phyloP scores from a whole-genome alignment of 2,888 invertebrate species.

The Lepeophtheirus nordmannii region DNA sequence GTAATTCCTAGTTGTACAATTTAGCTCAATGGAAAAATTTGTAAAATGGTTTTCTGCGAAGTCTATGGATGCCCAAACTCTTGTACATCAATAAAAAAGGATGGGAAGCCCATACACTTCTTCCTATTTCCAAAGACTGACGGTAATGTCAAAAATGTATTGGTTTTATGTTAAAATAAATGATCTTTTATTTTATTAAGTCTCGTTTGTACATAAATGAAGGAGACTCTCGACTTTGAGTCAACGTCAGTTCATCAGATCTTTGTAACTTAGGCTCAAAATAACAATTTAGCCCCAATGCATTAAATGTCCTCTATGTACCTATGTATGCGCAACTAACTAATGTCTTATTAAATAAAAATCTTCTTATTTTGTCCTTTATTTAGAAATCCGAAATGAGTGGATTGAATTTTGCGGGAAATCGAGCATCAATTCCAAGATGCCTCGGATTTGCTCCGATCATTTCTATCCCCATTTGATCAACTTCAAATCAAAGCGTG shows the following conservation, averaged over 20 bases:
- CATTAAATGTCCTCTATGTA: neutral
- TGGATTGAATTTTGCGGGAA: constrained; percentile 2
- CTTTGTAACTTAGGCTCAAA: neutral
- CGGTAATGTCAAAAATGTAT: neutral
- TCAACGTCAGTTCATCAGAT: neutral
- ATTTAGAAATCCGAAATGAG: neutral
- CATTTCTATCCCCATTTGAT: constrained; percentile 1
- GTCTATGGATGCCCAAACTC: neutral
- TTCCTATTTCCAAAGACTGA: neutral
- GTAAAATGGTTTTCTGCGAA: neutral
- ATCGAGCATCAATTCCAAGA: neutral
- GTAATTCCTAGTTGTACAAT: neutral
- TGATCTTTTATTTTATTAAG: neutral
- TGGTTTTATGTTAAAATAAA: neutral
- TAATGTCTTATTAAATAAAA: too few species aligned
- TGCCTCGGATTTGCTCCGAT: constrained; percentile 3
- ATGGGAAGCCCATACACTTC: neutral
- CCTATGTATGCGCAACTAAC: neutral
- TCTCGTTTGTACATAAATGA: neutral
- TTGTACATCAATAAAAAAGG: neutral
- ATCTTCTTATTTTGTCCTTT: neutral
- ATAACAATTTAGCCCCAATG: neutral
- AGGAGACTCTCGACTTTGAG: too few species aligned
- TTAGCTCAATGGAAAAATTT: too few species aligned
- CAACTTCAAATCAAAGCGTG: neutral